Evolutionary conservation across 2,888 invertebrate genomes (phyloP).

Genomic region (Mechanitis messenoides): DNA sequence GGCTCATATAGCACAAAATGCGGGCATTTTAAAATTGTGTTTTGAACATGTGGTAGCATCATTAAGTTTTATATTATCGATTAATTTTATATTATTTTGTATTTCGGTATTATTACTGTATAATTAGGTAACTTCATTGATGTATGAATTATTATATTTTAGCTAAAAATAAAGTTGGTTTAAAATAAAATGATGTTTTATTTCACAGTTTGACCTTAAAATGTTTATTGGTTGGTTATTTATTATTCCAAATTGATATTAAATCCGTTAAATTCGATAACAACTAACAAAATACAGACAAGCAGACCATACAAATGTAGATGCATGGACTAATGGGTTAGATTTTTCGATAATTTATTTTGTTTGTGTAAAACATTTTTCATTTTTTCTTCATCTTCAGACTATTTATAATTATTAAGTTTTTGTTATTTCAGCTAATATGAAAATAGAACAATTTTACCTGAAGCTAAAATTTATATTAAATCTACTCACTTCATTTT

Average conservation of each 20-base stretch:
- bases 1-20: slow-evolving; percentile 30
- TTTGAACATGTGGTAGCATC: slow-evolving; percentile 53
- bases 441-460: too few relatives aligned
- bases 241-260: background rate
- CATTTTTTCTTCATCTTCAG: too few relatives aligned
- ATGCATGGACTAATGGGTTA: too few relatives aligned
- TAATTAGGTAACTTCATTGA: slow-evolving; percentile 72
- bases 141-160: slow-evolving; percentile 77
- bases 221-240: background rate
- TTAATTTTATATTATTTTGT: slow-evolving; percentile 42
- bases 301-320: too few relatives aligned
- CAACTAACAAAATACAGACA: too few relatives aligned
- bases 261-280: too few relatives aligned
- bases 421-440: too few relatives aligned
- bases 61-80: slow-evolving; percentile 39
- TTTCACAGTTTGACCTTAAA: slow-evolving; percentile 30
- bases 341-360: too few relatives aligned
- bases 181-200: slow-evolving; percentile 59
- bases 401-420: too few relatives aligned
- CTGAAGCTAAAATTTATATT: too few relatives aligned
- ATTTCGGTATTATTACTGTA: slow-evolving; percentile 66
- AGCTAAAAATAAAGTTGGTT: slow-evolving; percentile 78
- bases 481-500: too few relatives aligned
- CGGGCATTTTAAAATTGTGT: slow-evolving; percentile 36
- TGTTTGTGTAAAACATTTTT: too few relatives aligned